Percentiles rank a stretch among this genome's conserved stretches.
Conservation (phyloP, 2,797 vertebrate species). For the Nannoperca obscura region DNA sequence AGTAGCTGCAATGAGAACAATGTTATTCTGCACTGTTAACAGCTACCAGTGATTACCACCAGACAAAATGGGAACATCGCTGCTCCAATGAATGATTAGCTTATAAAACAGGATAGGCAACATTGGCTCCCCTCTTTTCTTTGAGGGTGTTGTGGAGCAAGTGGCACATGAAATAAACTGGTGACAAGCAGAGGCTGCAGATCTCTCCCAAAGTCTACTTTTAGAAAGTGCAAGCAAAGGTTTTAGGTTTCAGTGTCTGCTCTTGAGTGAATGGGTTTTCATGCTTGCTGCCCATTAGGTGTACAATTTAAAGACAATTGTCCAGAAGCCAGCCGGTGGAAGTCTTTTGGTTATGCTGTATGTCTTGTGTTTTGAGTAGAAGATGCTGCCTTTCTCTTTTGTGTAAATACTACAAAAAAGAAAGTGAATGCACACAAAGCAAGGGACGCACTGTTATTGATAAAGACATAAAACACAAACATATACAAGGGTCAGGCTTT, state of each 20-base stretch:
- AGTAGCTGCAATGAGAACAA: constrained; percentile 56
- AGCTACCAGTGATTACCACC: constrained; percentile 20
- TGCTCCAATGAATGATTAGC: constrained; percentile 29
- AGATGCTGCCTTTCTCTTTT: not conserved
- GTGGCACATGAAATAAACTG: constrained; percentile 78
- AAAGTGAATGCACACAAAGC: not conserved
- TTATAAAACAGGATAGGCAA: constrained; percentile 56
- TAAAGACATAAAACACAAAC: constrained; percentile 12
- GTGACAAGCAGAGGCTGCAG: constrained; percentile 78
- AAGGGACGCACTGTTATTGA: not conserved
- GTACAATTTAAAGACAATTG: constrained; percentile 67
- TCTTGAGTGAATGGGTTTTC: constrained; percentile 82
- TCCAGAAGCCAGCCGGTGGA: constrained; percentile 43
- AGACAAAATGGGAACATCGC: constrained; percentile 33
- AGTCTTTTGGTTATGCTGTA: constrained; percentile 23
- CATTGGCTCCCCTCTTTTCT: constrained; percentile 54
- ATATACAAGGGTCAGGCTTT: constrained; percentile 6
- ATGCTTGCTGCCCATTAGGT: constrained; percentile 81
- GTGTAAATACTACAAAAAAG: not conserved
- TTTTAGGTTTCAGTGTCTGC: constrained; percentile 83
- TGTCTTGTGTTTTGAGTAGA: not conserved
- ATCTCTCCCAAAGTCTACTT: constrained; percentile 84
- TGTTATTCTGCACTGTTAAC: constrained; percentile 37
- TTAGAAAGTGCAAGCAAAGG: constrained; percentile 89
- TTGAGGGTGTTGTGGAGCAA: constrained; percentile 63